Evolutionary conservation across 92 coral and sea anemone species (phyloP).

Genomic region (Umimayanthus chanpuru): DNA sequence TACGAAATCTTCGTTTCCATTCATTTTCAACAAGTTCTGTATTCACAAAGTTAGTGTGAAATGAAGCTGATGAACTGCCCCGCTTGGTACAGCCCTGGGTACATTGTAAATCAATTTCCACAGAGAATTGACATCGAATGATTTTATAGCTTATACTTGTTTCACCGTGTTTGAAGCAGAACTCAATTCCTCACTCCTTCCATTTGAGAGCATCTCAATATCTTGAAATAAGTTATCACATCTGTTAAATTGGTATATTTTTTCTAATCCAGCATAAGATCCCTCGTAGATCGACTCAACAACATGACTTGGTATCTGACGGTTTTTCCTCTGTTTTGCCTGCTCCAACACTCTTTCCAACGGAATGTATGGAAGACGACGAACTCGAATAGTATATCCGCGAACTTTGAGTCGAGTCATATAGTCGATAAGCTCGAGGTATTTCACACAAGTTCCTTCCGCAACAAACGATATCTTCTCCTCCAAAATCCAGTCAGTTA

Average conservation of each 20-base stretch:
- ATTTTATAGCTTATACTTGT: neutral
- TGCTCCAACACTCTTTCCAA: conserved; percentile 71
- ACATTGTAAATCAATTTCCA: neutral
- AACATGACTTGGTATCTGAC: conserved; percentile 84
- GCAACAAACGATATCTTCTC: conserved; percentile 94
- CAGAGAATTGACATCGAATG: neutral
- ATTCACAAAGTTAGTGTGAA: conserved; percentile 33
- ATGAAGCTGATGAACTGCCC: neutral
- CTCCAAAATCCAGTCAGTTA: conserved; percentile 97
- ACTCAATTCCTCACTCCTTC: conserved; percentile 13
- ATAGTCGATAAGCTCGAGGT: conserved; percentile 83
- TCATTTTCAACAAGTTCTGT: conserved; percentile 72
- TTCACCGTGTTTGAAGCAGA: conserved; percentile 30
- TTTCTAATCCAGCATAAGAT: conserved; percentile 74
- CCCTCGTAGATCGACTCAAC: conserved; percentile 78
- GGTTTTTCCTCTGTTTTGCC: conserved; percentile 80
- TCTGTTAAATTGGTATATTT: conserved; percentile 72
- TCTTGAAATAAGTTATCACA: conserved; percentile 73
- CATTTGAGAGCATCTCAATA: conserved; percentile 51
- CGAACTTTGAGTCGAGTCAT: conserved; percentile 83
- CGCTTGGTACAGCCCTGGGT: neutral
- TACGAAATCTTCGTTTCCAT: conserved; percentile 84
- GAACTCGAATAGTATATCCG: conserved; percentile 83
- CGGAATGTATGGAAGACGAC: conserved; percentile 74
- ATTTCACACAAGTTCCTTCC: conserved; percentile 96